These are phyloP conservation scores for Lepidocyrtinus sp. DNA, from an alignment of 2,888 invertebrate genomes.

Conservation along the genomic window DNA sequence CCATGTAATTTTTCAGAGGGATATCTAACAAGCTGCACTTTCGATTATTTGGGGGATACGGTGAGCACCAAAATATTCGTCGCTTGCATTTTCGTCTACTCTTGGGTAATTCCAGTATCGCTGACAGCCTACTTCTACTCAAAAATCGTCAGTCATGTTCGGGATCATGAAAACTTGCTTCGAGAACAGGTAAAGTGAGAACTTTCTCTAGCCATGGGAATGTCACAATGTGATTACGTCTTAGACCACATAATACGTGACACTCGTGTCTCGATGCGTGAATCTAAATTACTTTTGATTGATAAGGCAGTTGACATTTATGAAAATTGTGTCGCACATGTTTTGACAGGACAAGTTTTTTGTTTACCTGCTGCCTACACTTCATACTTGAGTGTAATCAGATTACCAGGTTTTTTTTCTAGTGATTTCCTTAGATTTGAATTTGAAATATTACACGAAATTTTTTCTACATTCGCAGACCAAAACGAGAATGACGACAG, in stretches of 20 bases:
- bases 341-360: background rate
- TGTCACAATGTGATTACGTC: background rate
- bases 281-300: slow-evolving; percentile 6
- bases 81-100: slow-evolving; percentile 82
- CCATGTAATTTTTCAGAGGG: too few relatives aligned
- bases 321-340: background rate
- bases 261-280: background rate
- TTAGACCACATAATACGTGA: background rate
- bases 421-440: too few relatives aligned
- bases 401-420: too few relatives aligned
- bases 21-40: slow-evolving; percentile 88
- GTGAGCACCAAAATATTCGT: slow-evolving; percentile 86
- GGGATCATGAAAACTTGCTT: slow-evolving; percentile 87
- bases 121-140: slow-evolving; percentile 88
- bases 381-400: too few relatives aligned
- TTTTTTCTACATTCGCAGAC: too few relatives aligned
- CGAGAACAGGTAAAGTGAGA: slow-evolving; percentile 77
- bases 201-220: background rate
- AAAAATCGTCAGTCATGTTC: slow-evolving; percentile 90
- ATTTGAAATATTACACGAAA: too few relatives aligned
- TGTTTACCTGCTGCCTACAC: too few relatives aligned
- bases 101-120: slow-evolving; percentile 83
- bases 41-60: slow-evolving; percentile 86
- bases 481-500: background rate
- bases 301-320: slow-evolving; percentile 2